A percentile compares a stretch with the other conserved stretches of the same genome.
Conservation (phyloP, 2,113 vertebrate genomes). For the Calidris pygmaea region DNA sequence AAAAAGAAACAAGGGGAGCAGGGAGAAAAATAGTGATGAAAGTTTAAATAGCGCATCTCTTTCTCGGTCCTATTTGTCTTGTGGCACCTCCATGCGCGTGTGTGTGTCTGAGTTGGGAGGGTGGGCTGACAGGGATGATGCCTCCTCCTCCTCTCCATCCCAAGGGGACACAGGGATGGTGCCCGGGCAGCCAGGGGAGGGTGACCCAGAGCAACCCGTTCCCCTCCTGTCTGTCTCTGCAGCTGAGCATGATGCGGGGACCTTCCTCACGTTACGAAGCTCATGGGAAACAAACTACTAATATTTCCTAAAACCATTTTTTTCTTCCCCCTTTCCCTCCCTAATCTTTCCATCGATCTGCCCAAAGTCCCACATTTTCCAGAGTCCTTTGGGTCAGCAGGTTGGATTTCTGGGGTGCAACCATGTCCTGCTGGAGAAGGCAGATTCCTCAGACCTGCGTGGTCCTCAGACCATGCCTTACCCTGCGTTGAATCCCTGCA, state of each 20-base stretch:
- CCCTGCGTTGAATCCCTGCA: too few species aligned
- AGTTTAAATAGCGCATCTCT: slow-evolving; percentile 57
- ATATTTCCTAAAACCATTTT: neutral
- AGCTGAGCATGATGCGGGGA: neutral
- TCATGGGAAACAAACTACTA: neutral
- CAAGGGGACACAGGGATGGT: neutral
- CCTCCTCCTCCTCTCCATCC: neutral
- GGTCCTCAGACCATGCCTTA: too few species aligned
- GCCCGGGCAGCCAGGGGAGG: neutral
- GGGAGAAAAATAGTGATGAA: slow-evolving; percentile 59
- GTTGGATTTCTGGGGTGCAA: neutral
- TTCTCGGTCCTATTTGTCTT: slow-evolving; percentile 1
- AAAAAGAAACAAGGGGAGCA: slow-evolving; percentile 56
- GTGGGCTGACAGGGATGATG: neutral
- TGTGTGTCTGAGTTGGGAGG: neutral
- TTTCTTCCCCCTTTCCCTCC: too few species aligned
- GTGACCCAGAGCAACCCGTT: neutral
- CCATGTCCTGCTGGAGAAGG: neutral
- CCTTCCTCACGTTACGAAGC: neutral
- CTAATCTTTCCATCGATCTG: neutral
- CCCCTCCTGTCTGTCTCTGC: neutral
- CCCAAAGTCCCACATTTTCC: fast-evolving
- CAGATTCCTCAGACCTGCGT: too few species aligned
- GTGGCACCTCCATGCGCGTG: neutral
- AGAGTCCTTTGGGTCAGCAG: neutral